These are phyloP conservation scores for Molossus molossus DNA, from an alignment of 2,797 vertebrate genomes.

Conservation along the genomic window DNA sequence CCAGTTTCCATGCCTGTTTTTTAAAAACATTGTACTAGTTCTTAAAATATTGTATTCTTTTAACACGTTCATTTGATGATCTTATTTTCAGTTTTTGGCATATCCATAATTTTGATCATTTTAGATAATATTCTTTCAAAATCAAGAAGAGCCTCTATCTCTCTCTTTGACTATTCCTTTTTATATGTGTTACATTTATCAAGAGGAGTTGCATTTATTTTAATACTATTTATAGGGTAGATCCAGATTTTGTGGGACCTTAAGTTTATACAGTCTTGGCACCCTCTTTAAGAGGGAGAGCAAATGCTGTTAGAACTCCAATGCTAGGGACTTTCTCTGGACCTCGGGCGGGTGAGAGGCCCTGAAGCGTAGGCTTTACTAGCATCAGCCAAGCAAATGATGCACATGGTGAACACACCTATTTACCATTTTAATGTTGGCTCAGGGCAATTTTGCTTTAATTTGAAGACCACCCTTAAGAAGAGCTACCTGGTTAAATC, in stretches of 20 bases:
- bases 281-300: conserved; percentile 37
- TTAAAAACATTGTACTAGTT: conserved; percentile 47
- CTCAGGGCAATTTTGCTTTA: neutral
- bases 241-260: conserved; percentile 7
- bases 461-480: conserved; percentile 22
- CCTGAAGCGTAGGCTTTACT: neutral
- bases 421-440: conserved; percentile 22
- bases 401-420: neutral
- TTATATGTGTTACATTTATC: neutral
- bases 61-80: conserved; percentile 28
- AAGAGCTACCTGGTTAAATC: conserved; percentile 52
- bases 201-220: conserved; percentile 19
- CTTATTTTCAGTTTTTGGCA: conserved; percentile 2
- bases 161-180: neutral
- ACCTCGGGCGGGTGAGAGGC: neutral
- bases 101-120: conserved; percentile 39
- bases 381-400: neutral
- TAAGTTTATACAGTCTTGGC: neutral
- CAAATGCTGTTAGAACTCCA: neutral
- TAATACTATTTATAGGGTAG: neutral
- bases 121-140: conserved; percentile 51
- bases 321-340: neutral
- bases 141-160: neutral
- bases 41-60: conserved; percentile 25
- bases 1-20: conserved; percentile 45